A percentile compares a stretch with the other conserved stretches of the same genome.
Conservation (phyloP, 2,797 vertebrate genomes). For the Pseudochirops corinnae region DNA sequence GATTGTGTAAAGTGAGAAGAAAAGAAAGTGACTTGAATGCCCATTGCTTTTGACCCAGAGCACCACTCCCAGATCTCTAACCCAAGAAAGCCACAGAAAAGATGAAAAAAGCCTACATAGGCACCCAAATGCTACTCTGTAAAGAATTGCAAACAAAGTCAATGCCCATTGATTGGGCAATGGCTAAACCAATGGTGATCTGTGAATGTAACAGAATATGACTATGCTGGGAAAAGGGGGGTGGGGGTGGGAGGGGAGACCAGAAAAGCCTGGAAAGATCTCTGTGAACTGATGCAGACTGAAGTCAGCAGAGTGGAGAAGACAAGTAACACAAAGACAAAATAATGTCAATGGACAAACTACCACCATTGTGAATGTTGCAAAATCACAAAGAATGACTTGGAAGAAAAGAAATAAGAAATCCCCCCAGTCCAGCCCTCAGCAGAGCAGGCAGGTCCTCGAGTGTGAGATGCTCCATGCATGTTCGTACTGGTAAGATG, state of each 20-base stretch:
- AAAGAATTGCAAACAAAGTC: neutral
- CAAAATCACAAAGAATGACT: neutral
- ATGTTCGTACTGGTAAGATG: no score
- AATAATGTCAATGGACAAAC: neutral
- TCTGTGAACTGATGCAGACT: neutral
- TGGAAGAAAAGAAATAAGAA: neutral
- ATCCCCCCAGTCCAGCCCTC: no score
- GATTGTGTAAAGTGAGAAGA: neutral
- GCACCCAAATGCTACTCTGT: no score
- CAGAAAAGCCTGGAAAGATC: no score
- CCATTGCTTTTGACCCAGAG: no score
- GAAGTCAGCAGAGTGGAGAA: neutral
- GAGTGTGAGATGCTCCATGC: no score
- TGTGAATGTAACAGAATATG: neutral
- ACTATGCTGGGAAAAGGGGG: neutral
- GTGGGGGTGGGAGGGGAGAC: no score
- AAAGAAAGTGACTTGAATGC: neutral
- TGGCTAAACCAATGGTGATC: neutral
- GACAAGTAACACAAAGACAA: no score
- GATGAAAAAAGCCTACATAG: neutral
- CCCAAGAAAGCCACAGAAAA: neutral
- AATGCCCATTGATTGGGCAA: neutral
- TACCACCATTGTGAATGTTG: neutral
- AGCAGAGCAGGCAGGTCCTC: no score
- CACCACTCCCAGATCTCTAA: neutral